Evolutionary conservation across 2,797 vertebrate genomes (phyloP).

Genomic region (Chaetodon trifasciatus): DNA sequence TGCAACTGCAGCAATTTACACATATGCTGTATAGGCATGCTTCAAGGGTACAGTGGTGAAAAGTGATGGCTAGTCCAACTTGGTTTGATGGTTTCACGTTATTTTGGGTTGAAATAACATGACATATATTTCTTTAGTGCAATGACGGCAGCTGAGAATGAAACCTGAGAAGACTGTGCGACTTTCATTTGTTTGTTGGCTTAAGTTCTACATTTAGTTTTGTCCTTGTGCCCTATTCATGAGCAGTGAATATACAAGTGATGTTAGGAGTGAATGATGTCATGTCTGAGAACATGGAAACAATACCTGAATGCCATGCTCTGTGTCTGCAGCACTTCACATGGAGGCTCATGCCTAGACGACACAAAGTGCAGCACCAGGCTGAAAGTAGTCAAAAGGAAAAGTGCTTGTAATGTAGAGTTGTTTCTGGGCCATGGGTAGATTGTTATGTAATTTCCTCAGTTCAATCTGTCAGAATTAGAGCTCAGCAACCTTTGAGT

Average conservation of each 20-base stretch:
- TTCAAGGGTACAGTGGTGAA: background rate
- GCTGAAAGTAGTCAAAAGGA: slow-evolving; percentile 54
- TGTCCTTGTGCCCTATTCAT: slow-evolving; percentile 36
- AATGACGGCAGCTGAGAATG: slow-evolving; percentile 10
- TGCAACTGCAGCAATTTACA: slow-evolving; percentile 24
- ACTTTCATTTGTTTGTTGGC: slow-evolving; percentile 48
- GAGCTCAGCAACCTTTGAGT: slow-evolving; percentile 25
- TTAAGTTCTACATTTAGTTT: slow-evolving; percentile 45
- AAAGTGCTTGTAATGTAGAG: slow-evolving; percentile 38
- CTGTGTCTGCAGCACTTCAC: slow-evolving; percentile 39
- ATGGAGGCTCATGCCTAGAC: slow-evolving; percentile 50
- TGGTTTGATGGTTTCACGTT: slow-evolving; percentile 21
- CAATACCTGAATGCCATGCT: slow-evolving; percentile 66
- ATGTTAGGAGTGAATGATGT: slow-evolving; percentile 68
- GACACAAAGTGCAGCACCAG: slow-evolving; percentile 48
- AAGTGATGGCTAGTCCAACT: slow-evolving; percentile 1
- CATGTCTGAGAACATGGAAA: slow-evolving; percentile 72
- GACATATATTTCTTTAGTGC: slow-evolving; percentile 15
- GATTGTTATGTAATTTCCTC: slow-evolving; percentile 34
- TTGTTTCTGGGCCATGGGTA: slow-evolving; percentile 30
- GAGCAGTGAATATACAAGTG: slow-evolving; percentile 26
- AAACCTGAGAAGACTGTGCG: slow-evolving; percentile 44
- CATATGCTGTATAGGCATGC: background rate
- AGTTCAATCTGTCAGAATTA: slow-evolving; percentile 22
- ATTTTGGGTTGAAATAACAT: slow-evolving; percentile 31